Percentiles rank a stretch among this genome's conserved stretches.
Evolutionary conservation across 2,888 invertebrate species (phyloP).

Genomic region (Caenorhabditis panamensis): DNA sequence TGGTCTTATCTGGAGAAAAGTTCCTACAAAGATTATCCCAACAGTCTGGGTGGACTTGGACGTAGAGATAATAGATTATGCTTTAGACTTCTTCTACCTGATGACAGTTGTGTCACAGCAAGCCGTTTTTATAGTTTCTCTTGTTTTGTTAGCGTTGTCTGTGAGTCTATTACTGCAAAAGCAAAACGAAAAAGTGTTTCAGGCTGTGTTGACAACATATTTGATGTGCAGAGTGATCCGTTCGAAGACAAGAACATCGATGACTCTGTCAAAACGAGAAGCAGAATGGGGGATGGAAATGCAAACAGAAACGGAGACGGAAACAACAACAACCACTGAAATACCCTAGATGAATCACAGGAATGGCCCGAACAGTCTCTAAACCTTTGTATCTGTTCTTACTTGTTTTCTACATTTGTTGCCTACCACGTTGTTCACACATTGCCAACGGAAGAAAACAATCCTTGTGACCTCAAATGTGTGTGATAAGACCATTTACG

Average conservation of each 20-base stretch:
- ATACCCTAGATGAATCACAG: background rate
- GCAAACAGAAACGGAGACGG: background rate
- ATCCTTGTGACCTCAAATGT: background rate
- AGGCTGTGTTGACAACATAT: slow-evolving; percentile 3
- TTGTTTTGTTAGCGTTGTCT: slow-evolving; percentile 2
- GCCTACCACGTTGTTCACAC: background rate
- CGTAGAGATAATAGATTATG: slow-evolving; percentile 7
- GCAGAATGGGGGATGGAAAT: no score
- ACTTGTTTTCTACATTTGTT: background rate
- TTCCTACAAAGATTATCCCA: slow-evolving; percentile 17
- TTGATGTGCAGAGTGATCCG: slow-evolving; percentile 8
- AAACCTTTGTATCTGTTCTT: background rate
- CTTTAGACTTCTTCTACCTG: slow-evolving; percentile 18
- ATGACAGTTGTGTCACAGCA: slow-evolving; percentile 4
- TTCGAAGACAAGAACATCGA: background rate
- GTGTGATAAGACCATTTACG: slow-evolving; percentile 17
- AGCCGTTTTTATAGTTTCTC: slow-evolving; percentile 2
- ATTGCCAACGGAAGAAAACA: background rate
- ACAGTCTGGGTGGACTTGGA: slow-evolving; percentile 12
- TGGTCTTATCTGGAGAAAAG: slow-evolving; percentile 14
- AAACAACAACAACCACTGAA: background rate
- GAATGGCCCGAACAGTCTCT: background rate
- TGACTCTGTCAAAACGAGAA: background rate
- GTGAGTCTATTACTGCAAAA: background rate
- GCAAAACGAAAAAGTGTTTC: background rate